These are phyloP conservation scores for Lucilia sericata DNA, from an alignment of 1,140 invertebrate genomes.

Conservation along the genomic window DNA sequence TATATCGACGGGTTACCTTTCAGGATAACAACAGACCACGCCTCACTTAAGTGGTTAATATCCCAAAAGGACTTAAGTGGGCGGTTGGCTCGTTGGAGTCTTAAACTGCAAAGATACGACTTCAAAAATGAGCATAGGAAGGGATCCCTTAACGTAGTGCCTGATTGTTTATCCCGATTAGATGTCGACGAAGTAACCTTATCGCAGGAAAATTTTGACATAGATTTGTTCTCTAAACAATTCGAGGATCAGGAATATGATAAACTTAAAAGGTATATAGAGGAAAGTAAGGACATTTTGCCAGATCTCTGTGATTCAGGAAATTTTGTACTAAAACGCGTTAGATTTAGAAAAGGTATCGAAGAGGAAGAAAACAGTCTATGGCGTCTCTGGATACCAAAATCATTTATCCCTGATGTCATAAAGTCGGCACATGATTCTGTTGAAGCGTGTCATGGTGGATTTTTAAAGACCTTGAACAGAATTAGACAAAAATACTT, in stretches of 20 bases:
- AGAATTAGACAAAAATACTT: conserved; percentile 1
- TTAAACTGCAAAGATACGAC: conserved; percentile 49
- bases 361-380: too few relatives aligned
- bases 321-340: too few relatives aligned
- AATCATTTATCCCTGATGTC: too few relatives aligned
- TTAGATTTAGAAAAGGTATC: too few relatives aligned
- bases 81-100: conserved; percentile 55
- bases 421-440: too few relatives aligned
- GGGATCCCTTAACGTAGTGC: not conserved
- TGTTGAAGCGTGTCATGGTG: not conserved
- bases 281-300: too few relatives aligned
- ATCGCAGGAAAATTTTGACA: too few relatives aligned
- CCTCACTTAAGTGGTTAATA: conserved; percentile 53
- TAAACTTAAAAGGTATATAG: too few relatives aligned
- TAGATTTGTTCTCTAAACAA: too few relatives aligned
- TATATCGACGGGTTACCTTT: conserved; percentile 54
- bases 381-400: too few relatives aligned
- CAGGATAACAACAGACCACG: conserved; percentile 59
- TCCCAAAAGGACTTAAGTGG: conserved; percentile 63
- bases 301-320: too few relatives aligned
- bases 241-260: too few relatives aligned
- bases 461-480: conserved; percentile 1
- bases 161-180: not conserved
- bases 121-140: not conserved
- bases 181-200: not conserved